These are phyloP conservation scores for Pristionchus fissidentatus DNA, from an alignment of 2,888 invertebrate species.

Conservation along the genomic window DNA sequence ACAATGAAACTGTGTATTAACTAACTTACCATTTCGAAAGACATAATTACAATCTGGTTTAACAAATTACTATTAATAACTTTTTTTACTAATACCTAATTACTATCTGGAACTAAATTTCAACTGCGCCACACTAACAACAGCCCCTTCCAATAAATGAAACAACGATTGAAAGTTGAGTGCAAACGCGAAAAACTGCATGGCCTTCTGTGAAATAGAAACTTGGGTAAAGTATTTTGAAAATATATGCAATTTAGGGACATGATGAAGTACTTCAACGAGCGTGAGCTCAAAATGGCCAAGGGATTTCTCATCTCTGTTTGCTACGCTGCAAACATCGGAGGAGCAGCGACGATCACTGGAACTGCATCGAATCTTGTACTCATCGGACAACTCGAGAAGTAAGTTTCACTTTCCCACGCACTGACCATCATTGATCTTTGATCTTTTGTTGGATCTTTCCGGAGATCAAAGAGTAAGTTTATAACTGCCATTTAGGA, in stretches of 20 bases:
- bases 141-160: background rate
- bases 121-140: no score
- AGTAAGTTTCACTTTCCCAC: slow-evolving; percentile 53
- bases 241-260: slow-evolving; percentile 41
- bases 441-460: background rate
- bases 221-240: background rate
- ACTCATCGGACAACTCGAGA: slow-evolving; percentile 67
- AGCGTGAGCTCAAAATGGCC: slow-evolving; percentile 63
- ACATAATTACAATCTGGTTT: background rate
- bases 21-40: no score
- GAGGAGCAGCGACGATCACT: slow-evolving; percentile 72
- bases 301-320: slow-evolving; percentile 71
- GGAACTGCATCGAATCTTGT: slow-evolving; percentile 73
- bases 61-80: background rate
- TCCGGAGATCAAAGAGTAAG: background rate
- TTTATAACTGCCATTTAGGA: background rate
- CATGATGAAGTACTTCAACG: slow-evolving; percentile 56
- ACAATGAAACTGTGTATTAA: no score
- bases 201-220: background rate
- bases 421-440: background rate
- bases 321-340: slow-evolving; percentile 71
- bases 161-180: background rate
- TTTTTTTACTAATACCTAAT: background rate
- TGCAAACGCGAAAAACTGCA: slow-evolving; percentile 10
- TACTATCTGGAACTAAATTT: background rate